Evolutionary conservation across 2,888 invertebrate genomes (phyloP).

Genomic region (Cosmorhoe ocellata): DNA sequence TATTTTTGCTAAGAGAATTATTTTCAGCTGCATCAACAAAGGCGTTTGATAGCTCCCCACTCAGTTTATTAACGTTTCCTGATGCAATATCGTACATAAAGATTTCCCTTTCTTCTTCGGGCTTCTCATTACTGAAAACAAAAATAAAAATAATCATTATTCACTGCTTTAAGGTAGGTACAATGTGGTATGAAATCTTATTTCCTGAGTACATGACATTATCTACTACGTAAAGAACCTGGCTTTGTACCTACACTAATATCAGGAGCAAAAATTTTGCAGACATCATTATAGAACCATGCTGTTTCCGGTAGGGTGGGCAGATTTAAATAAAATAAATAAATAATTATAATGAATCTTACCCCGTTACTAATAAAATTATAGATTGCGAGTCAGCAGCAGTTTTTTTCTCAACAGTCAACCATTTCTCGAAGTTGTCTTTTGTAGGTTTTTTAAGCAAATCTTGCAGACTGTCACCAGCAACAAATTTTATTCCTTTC

Average conservation of each 20-base stretch:
- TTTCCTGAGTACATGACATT: no score
- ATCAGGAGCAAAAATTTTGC: no score
- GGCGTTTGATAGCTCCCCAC: conserved; percentile 91
- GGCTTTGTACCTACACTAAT: no score
- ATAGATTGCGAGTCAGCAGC: conserved; percentile 90
- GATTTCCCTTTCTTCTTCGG: conserved; percentile 87
- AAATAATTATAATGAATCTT: conserved; percentile 60
- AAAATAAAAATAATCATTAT: neutral
- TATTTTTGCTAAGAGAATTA: conserved; percentile 87
- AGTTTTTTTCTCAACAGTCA: conserved; percentile 89
- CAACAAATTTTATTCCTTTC: conserved; percentile 87
- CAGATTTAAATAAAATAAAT: no score
- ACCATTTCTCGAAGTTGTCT: conserved; percentile 91
- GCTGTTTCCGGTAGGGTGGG: no score
- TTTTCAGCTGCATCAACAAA: conserved; percentile 94
- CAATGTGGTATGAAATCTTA: no score
- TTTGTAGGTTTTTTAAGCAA: conserved; percentile 88
- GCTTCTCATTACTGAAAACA: conserved; percentile 70
- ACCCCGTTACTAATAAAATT: conserved; percentile 91
- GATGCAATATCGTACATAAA: conserved; percentile 93
- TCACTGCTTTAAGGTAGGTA: no score
- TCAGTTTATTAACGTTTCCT: conserved; percentile 88
- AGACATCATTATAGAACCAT: no score
- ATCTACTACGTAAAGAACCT: no score
- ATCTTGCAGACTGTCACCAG: conserved; percentile 89